These are phyloP conservation scores for Xerus rutilus DNA, from an alignment of 2,797 vertebrate species.

Conservation along the genomic window DNA sequence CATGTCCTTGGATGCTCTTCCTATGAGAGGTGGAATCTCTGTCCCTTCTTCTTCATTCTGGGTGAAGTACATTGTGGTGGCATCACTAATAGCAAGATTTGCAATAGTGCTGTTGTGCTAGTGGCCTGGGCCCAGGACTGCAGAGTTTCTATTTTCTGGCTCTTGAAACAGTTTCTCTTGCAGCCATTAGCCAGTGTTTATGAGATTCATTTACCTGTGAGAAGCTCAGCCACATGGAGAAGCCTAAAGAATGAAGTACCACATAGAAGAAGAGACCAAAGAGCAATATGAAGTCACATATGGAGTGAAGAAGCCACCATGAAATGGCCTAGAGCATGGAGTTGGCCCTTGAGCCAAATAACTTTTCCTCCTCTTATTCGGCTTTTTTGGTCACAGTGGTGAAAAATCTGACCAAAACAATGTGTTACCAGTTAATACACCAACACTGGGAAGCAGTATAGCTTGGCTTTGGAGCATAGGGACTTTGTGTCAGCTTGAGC, in stretches of 20 bases:
- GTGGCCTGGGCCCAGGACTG: background rate
- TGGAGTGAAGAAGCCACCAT: background rate
- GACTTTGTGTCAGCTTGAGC: background rate
- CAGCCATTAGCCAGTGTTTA: background rate
- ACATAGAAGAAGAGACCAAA: background rate
- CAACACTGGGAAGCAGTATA: background rate
- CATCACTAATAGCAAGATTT: background rate
- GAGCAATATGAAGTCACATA: background rate
- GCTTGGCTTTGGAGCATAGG: background rate
- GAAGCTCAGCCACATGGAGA: background rate
- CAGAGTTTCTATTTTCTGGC: background rate
- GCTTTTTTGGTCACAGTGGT: too few relatives aligned
- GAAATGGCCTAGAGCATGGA: background rate
- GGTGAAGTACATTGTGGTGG: background rate
- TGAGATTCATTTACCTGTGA: background rate
- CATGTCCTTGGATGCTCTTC: background rate
- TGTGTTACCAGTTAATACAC: background rate
- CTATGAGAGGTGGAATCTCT: background rate
- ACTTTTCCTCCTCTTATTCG: too few relatives aligned
- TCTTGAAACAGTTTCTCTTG: background rate
- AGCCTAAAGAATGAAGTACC: background rate
- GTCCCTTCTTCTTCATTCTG: background rate
- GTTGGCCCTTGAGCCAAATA: too few relatives aligned
- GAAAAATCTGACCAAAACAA: too few relatives aligned
- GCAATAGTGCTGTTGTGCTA: background rate